Base-by-base conservation (phyloP, 2,888 invertebrate genomes). In the Apomyelois bistriatella region DNA sequence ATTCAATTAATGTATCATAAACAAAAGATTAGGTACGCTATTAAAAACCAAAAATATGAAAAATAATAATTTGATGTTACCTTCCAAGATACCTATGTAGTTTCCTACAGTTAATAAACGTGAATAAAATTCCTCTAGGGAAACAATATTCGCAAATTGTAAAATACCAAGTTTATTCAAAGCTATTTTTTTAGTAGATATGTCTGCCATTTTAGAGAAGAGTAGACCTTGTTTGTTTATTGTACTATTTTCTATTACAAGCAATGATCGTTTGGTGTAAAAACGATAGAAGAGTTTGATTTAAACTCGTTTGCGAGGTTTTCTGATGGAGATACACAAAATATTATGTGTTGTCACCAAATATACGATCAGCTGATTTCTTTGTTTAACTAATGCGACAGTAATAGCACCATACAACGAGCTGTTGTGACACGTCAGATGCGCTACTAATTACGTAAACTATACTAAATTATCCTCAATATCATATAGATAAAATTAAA, bases 281-380 rank as follows among this genome's bases (percentile, higher is more conserved):
- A 13, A 30, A 32, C 32, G 3, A 30, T 12, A 8, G 9, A 3
- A 38, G 30, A 30, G 13, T 13, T 30, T 32, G 32, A 15, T 40
- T 15, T 41, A 10, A 6, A 38, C 22, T 17, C 38, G 46, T 51
- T 53, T 48, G 32, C 17, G 28, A 42, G 48, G 41, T 16, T 30
- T 56, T 37, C 59, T 59, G 56, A 57, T 51, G 56, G 72, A 60
- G 66, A 62, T 70, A 63, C 56, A 68, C 66, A 65, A 63, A 73
- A 68, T 70, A 72, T 70, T 53, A 62, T 57, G 61, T 80, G 82
- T 78, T 79, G 78, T 75, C 80, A 81, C 79, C 82, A 87, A 85
- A 79, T 81, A 76, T 72, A 75, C 91, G 92, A 94, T 94, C 94
- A 94, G 94, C 94, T 94, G 94, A 94, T 94, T 93, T 93, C 94